A percentile compares a stretch with the other conserved stretches of the same genome.
phyloP scores from a whole-genome alignment of 2,113 vertebrate genomes.

The Lepisosteus oculatus region DNA sequence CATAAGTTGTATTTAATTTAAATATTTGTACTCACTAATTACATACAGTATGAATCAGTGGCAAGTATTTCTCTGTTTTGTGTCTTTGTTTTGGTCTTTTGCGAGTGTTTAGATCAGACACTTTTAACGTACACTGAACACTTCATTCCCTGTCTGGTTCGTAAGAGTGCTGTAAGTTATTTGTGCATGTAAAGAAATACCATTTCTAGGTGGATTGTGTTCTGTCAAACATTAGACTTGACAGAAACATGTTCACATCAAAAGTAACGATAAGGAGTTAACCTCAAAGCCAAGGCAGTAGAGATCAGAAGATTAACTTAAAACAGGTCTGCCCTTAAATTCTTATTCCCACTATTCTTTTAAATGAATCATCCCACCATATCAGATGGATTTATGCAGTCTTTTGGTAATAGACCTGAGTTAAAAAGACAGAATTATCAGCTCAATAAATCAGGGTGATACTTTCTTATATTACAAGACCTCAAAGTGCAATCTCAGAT shows the following conservation, averaged over 20 bases:
- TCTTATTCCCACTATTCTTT: constrained; percentile 1
- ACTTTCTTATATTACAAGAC: too few relatives aligned
- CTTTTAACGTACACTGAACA: neutral
- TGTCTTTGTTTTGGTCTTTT: too few relatives aligned
- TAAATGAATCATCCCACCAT: neutral
- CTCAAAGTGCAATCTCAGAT: too few relatives aligned
- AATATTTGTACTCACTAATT: too few relatives aligned
- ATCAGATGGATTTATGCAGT: constrained; percentile 3
- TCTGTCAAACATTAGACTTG: neutral
- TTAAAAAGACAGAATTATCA: too few relatives aligned
- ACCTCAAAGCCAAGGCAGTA: constrained; percentile 34
- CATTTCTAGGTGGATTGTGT: neutral
- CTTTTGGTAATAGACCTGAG: neutral
- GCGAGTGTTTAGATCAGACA: too few relatives aligned
- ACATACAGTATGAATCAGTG: too few relatives aligned
- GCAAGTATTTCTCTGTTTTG: too few relatives aligned
- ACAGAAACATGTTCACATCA: constrained; percentile 34
- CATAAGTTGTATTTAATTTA: too few relatives aligned
- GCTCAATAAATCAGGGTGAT: too few relatives aligned
- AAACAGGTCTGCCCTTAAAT: neutral
- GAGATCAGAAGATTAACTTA: constrained; percentile 13
- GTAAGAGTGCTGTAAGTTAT: neutral
- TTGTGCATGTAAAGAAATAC: constrained; percentile 3
- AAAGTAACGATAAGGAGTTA: constrained; percentile 31
- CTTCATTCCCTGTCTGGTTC: neutral